Evolutionary conservation across 2,888 invertebrate species (phyloP).

Genomic region (Stratiomys singularior): DNA sequence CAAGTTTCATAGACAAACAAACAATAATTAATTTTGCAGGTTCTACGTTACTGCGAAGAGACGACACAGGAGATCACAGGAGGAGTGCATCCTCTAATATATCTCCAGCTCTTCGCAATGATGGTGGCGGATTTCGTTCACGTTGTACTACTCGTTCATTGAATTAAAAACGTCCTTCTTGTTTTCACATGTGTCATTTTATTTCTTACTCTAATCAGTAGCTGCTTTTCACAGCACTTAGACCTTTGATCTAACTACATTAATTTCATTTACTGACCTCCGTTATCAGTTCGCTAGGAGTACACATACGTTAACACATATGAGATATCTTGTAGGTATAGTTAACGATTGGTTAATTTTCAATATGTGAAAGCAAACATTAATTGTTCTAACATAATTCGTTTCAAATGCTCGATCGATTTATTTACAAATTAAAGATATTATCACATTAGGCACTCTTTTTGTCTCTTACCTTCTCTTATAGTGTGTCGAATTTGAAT

Average conservation of each 20-base stretch:
- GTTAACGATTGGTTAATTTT: too few species aligned
- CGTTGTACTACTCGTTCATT: too few species aligned
- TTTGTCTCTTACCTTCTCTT: conserved; percentile 30
- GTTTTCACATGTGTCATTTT: not conserved
- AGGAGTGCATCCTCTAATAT: too few species aligned
- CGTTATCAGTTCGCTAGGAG: not conserved
- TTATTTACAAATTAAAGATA: conserved; percentile 43
- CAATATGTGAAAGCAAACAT: not conserved
- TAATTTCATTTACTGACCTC: not conserved
- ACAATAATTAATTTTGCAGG: too few species aligned
- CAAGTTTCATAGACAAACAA: too few species aligned
- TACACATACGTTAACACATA: too few species aligned
- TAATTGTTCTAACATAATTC: not conserved
- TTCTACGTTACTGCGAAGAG: too few species aligned
- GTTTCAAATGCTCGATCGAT: not conserved
- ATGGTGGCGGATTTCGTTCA: too few species aligned
- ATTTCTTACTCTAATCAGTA: not conserved
- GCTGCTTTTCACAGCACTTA: not conserved
- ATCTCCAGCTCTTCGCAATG: too few species aligned
- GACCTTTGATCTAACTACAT: conserved; percentile 6
- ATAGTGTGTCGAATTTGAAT: not conserved
- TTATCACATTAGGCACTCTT: conserved; percentile 52
- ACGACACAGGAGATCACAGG: too few species aligned
- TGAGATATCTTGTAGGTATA: too few species aligned
- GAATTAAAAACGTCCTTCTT: too few species aligned